Evolutionary conservation across 2,888 invertebrate genomes (phyloP), one percentile per base, ranked within the genome.

Genomic region (Sarcophaga subvicina): DNA sequence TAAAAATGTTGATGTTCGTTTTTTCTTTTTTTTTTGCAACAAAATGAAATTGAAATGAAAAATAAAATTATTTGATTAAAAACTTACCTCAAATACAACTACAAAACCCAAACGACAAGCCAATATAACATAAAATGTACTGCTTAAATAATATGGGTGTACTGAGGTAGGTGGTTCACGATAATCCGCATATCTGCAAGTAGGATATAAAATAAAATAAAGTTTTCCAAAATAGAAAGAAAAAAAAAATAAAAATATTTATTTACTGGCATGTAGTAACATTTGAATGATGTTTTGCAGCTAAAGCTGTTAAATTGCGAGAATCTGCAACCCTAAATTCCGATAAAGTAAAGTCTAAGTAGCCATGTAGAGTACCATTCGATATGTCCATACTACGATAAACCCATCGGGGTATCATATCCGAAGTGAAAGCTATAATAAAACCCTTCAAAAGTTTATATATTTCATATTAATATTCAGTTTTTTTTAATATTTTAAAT

Each of bases 371-470:
- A 0, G 95, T 94, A 17, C 94, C 94, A 91, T 95, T 90, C 25
- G 96, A 95, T 83, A 95, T 54, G 17, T 94, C 2, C 93, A 91
- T 11, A 11, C 95, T 91, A 83, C 94, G 94, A 93, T 98, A 99
- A 54, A 98, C 97, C 85, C 98, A 93, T 17, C 97, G 96, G 6
- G 99, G 99, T 90, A 99, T 98, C 94, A 98, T 98, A 92, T 98
- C 98, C 2, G 98, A 98, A 4, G 99, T 99, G 94, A 99, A 98
- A 11, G 99, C 98, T 92, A 99, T 99, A 90, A 99, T 98, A 92
- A 99, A 97, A 47, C 97, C 99, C 99, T 99, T 94, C 94, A 79
- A 70, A 4, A 88, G 80, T 80, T 37, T 8, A 37, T 37, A 37
- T 8, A 14, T 27, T 83, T 59, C 70, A 59, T 37, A 81, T 25